phyloP scores from a whole-genome alignment of 2,113 vertebrate species.

The Daubentonia madagascariensis region DNA sequence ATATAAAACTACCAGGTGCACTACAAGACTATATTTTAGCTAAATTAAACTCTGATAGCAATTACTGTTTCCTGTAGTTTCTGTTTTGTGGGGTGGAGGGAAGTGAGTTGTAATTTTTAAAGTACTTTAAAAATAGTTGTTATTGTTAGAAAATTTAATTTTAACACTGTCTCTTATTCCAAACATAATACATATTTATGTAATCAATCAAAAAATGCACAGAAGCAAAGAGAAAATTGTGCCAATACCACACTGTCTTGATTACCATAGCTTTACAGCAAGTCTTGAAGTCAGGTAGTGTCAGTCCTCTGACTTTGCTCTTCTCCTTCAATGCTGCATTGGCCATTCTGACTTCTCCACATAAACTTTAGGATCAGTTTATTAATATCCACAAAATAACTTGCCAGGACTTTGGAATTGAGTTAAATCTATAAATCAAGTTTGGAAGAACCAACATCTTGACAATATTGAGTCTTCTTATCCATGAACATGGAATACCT shows the following conservation, averaged over 20 bases:
- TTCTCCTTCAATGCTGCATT: neutral
- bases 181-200: slow-evolving; percentile 1
- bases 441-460: neutral
- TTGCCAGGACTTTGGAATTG: neutral
- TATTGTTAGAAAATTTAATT: neutral
- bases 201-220: neutral
- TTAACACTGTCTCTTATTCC: neutral
- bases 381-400: neutral
- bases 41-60: neutral
- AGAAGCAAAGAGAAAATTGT: neutral
- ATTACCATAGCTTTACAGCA: neutral
- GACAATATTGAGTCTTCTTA: neutral
- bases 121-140: neutral
- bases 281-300: neutral
- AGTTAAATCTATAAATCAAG: neutral
- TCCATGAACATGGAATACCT: neutral
- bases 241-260: neutral
- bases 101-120: neutral
- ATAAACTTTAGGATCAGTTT: neutral
- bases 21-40: neutral
- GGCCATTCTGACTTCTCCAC: neutral
- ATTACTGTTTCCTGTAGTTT: neutral
- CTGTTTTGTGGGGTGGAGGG: neutral
- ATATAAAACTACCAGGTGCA: neutral
- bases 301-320: neutral